Evolutionary conservation across 2,888 invertebrate genomes (phyloP), one percentile per base, ranked within the genome.

Genomic region (Epiblema foenella): DNA sequence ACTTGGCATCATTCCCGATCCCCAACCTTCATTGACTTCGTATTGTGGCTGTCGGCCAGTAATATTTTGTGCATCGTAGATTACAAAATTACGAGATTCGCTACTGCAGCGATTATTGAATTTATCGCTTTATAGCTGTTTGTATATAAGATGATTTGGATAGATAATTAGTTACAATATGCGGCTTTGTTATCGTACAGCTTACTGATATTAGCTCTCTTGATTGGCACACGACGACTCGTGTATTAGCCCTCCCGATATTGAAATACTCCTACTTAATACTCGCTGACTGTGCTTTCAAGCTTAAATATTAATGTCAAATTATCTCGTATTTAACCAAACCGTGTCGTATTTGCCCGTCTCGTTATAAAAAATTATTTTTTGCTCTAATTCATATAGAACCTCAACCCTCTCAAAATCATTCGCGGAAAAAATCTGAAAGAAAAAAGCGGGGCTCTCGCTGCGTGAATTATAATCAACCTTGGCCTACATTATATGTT

Each of bases 1-100:
- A 87, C 80, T 90, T 91, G 90, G 90, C 90, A 89, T 85, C 84
- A 85, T 79, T 86, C 83, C 83, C 84, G 74, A 81, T 74, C 75
- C 77, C 78, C 77, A 82, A 81, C 85, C 81, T 84, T 84, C 82
- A 83, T 85, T 83, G 76, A 79, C 67, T 83, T 78, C 72, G 76
- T 81, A 84, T 85, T 81, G 83, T 89, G 87, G 87, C 87, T 81
- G 80, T 78, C 83, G 84, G 88, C 87, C 87, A 89, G 85, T 83
- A 82, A 84, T 85, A 83, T 84, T 83, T 81, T 85, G 81, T 86
- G 83, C 83, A 86, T 82, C 79, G 77, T 74, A 78, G 79, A 77
- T 77, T 78, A 76, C 79, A 75, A 76, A 77, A 75, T 78, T 75
- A 77, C 74, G 75, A 76, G 73, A 51, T 69, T 71, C 56, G 75